Base-by-base conservation (phyloP, 2,113 vertebrate genomes). In the Pimephales promelas region DNA sequence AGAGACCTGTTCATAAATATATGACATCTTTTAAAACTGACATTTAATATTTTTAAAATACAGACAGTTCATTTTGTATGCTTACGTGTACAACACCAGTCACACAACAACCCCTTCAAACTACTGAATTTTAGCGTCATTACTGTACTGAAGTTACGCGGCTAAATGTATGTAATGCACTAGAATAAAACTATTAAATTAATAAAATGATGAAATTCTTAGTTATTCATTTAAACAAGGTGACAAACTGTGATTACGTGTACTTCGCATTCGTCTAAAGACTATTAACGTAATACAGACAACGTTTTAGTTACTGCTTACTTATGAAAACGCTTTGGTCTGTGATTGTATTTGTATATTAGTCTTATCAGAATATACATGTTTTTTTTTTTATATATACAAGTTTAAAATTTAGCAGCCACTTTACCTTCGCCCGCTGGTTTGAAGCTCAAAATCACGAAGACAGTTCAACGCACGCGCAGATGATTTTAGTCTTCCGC, bases 371-470 rank as follows among this genome's bases (percentile, higher is more conserved):
- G n/a, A n/a, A n/a, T n/a, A n/a, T n/a, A n/a, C n/a, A n/a, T n/a
- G n/a, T n/a, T n/a, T n/a, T n/a, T n/a, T n/a, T n/a, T n/a, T n/a
- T n/a, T n/a, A n/a, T n/a, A n/a, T n/a, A n/a, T n/a, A n/a, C n/a
- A n/a, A n/a, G n/a, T n/a, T n/a, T n/a, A n/a, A n/a, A n/a, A n/a
- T n/a, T 36, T 24, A 10, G 4, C 43, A 81, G 31, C 0, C 34
- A 73, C 84, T 49, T 16, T 62, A 87, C 86, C 86, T 85, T 74
- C 79, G 6, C 24, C 24, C 40, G 34, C 18, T 70, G 62, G 40
- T 3, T 70, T 20, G 10, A 31, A 10, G n/a, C 59, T 7, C n/a
- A 2, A 18, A 59, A 4, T 3, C 59, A 26, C 43, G 76, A 87
- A 71, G 75, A 81, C 26, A 14, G 40, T 0, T 1, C 2, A 0